Percentiles rank a stretch among this genome's conserved stretches.
Evolutionary conservation across 2,888 invertebrate genomes (phyloP).

Genomic region (Perdita meconis): DNA sequence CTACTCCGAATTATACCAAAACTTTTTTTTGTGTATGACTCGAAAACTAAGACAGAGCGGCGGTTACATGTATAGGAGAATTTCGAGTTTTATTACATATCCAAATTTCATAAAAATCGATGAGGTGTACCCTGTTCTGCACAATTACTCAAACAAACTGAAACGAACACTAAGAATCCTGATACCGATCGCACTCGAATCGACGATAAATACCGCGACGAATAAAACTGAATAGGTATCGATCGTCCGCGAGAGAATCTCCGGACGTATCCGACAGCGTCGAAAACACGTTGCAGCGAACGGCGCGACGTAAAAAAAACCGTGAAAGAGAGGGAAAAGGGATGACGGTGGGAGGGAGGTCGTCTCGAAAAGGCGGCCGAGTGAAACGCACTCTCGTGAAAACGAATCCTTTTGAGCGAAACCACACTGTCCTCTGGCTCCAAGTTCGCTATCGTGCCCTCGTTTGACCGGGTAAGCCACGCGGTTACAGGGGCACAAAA

Average conservation of each 20-base stretch:
- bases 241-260: background rate
- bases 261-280: no score
- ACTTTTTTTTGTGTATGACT: no score
- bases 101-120: no score
- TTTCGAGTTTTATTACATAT: no score
- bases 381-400: slow-evolving; percentile 35
- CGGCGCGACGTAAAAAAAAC: background rate
- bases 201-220: background rate
- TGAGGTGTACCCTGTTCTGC: no score
- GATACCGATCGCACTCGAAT: background rate
- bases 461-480: slow-evolving; percentile 60
- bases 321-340: background rate
- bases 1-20: no score
- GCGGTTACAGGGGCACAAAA: slow-evolving; percentile 44
- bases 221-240: background rate
- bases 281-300: background rate
- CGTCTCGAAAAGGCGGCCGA: slow-evolving; percentile 14
- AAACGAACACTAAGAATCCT: no score
- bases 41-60: no score
- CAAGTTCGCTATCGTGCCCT: slow-evolving; percentile 55
- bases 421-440: slow-evolving; percentile 48
- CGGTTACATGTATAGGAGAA: no score
- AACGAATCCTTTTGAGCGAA: slow-evolving; percentile 57
- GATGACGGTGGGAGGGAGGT: background rate
- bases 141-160: no score